Evolutionary conservation across 2,113 vertebrate species (phyloP), one percentile per base, ranked within the genome.

Genomic region (Sceloporus tristichus): DNA sequence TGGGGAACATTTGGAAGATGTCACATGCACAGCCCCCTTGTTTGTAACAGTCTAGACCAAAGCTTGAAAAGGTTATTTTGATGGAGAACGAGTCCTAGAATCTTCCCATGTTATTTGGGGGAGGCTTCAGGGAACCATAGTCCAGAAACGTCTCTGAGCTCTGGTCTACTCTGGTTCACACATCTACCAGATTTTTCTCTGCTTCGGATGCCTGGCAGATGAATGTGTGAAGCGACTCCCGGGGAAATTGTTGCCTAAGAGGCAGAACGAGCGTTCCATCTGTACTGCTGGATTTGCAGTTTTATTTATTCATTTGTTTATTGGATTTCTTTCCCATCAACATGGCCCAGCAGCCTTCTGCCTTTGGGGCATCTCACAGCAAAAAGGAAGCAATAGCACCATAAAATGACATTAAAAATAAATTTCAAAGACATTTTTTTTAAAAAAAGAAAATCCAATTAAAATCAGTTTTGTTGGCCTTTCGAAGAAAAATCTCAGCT

Each of bases 391-490:
- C 23, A 29, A 21, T 2, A 27, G 27, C 34, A 21, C 9, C n/a
- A 10, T 59, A 34, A 59, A 80, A n/a, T 54, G 34, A 83, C 27
- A 71, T 70, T 83, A 70, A 9, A 83, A n/a, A 83, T 76, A 27
- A 83, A 68, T n/a, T 84, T 53, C 73, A 56, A 74, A n/a, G 29
- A 25, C 27, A 25, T 62, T 80, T 56, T 79, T 48, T 70, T 75
- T 27, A 5, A 38, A 73, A 40, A n/a, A 79, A 59, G 19, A 40
- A n/a, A 79, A 59, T 34, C 53, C 38, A 85, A 40, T 75, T 85
- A 25, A 85, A 85, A 75, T 42, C 82, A 84, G 70, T 19, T 34
- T 56, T 29, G 13, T 84, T 84, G 56, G 11, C 83, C 34, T 85
- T 85, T 85, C 18, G 62, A 85, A 40, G 1, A 11, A 85, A 74